A percentile compares a stretch with the other conserved stretches of the same genome.
Evolutionary conservation across 2,888 invertebrate species (phyloP).

Genomic region (Romanomermis culicivorax): DNA sequence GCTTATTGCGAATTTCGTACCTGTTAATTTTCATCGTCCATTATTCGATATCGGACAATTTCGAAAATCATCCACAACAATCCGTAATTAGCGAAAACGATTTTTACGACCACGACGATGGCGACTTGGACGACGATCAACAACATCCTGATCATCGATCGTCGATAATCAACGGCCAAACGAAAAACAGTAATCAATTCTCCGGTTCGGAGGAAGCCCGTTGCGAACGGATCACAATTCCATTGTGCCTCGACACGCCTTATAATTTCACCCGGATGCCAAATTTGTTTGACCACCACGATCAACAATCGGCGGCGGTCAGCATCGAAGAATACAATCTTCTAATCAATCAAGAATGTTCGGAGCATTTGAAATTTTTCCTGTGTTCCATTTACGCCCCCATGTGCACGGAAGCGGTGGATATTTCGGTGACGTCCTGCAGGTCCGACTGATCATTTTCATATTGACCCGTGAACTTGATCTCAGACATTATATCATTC

Average conservation of each 20-base stretch:
- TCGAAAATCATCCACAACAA: no score
- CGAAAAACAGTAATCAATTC: no score
- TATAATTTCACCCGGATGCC: constrained; percentile 72
- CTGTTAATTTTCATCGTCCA: no score
- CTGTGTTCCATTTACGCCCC: constrained; percentile 74
- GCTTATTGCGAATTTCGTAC: no score
- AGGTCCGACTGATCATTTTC: constrained; percentile 34
- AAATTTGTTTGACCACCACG: constrained; percentile 56
- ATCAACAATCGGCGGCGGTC: constrained; percentile 38
- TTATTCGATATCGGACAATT: no score
- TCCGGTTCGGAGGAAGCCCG: background rate
- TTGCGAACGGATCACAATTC: constrained; percentile 55
- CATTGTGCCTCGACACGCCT: constrained; percentile 56
- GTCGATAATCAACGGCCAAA: no score
- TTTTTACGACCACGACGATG: no score
- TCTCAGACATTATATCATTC: no score
- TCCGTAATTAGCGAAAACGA: no score
- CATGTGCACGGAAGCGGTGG: constrained; percentile 65
- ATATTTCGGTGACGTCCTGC: constrained; percentile 62
- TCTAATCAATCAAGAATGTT: constrained; percentile 55
- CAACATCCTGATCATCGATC: no score
- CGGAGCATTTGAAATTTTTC: constrained; percentile 56
- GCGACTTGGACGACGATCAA: no score
- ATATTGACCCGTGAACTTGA: no score
- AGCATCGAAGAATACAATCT: constrained; percentile 31